A percentile compares a stretch with the other conserved stretches of the same genome.
phyloP scores from a whole-genome alignment of 1,140 invertebrate species.

The Trichogramma pretiosum region DNA sequence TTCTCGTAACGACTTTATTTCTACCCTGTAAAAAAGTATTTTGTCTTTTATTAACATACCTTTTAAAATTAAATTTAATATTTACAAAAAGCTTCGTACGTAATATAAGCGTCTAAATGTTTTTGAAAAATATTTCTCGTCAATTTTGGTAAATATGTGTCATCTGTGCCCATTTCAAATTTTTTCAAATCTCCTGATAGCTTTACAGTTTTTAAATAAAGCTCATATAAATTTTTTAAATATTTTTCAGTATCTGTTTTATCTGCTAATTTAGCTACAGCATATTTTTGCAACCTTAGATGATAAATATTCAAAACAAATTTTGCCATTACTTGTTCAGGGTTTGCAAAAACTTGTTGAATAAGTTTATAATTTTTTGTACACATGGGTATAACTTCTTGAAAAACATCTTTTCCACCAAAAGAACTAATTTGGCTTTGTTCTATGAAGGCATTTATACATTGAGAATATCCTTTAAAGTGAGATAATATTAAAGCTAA shows the following conservation, averaged over 20 bases:
- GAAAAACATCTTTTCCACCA: constrained; percentile 79
- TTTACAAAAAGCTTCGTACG: too few relatives aligned
- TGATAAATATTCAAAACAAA: constrained; percentile 96
- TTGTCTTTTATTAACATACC: too few relatives aligned
- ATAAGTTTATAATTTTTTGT: constrained; percentile 82
- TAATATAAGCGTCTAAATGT: constrained; percentile 69
- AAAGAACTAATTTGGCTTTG: constrained; percentile 82
- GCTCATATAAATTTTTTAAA: constrained; percentile 76
- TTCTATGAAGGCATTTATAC: constrained; percentile 94
- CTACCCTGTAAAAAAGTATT: constrained; percentile 48
- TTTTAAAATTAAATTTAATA: too few relatives aligned
- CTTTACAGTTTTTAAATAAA: constrained; percentile 75
- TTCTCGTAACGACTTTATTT: constrained; percentile 68
- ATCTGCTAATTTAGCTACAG: constrained; percentile 68
- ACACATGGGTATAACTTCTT: constrained; percentile 83
- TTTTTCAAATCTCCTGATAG: constrained; percentile 61
- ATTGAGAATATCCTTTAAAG: constrained; percentile 94
- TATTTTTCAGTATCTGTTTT: constrained; percentile 79
- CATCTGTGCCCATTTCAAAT: constrained; percentile 75
- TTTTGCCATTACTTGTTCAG: constrained; percentile 95
- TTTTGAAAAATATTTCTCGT: constrained; percentile 77
- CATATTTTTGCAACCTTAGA: constrained; percentile 80
- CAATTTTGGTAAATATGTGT: constrained; percentile 69
- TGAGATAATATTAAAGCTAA: constrained; percentile 85
- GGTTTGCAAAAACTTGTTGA: constrained; percentile 89